Percentiles rank a stretch among this genome's conserved stretches.
phyloP scores from a whole-genome alignment of 2,113 vertebrate species.

The Microtus ochrogaster region DNA sequence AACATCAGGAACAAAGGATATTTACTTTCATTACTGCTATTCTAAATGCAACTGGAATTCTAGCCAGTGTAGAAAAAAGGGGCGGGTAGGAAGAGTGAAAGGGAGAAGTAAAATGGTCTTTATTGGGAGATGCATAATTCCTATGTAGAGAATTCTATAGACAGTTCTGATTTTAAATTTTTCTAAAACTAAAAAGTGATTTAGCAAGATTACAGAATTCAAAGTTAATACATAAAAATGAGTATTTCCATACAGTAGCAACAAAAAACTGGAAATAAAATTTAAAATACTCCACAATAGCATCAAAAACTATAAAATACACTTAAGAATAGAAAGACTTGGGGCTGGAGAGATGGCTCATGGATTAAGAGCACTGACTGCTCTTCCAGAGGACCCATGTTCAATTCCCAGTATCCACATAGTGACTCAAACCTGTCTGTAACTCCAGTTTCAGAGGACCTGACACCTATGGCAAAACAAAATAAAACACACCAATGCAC shows the following conservation, averaged over 20 bases:
- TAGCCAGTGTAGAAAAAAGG: not conserved
- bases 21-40: not conserved
- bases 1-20: not conserved
- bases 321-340: not conserved
- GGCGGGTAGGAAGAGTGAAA: not conserved
- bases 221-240: conserved; percentile 3
- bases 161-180: not conserved
- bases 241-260: not conserved
- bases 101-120: conserved; percentile 14
- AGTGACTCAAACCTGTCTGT: too few relatives aligned
- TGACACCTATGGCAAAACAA: too few relatives aligned
- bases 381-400: too few relatives aligned
- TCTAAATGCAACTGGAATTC: not conserved
- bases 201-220: conserved; percentile 19
- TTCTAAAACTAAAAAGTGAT: conserved; percentile 22
- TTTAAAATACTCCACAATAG: conserved; percentile 4
- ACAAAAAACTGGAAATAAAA: not conserved
- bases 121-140: not conserved
- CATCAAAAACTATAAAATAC: conserved; percentile 9
- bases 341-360: too few relatives aligned
- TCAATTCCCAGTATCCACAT: too few relatives aligned
- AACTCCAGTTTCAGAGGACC: too few relatives aligned
- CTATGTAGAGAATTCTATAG: conserved; percentile 2
- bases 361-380: too few relatives aligned
- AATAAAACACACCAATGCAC: too few relatives aligned